phyloP scores from a whole-genome alignment of 2,797 vertebrate species.

The Notolabrus celidotus region DNA sequence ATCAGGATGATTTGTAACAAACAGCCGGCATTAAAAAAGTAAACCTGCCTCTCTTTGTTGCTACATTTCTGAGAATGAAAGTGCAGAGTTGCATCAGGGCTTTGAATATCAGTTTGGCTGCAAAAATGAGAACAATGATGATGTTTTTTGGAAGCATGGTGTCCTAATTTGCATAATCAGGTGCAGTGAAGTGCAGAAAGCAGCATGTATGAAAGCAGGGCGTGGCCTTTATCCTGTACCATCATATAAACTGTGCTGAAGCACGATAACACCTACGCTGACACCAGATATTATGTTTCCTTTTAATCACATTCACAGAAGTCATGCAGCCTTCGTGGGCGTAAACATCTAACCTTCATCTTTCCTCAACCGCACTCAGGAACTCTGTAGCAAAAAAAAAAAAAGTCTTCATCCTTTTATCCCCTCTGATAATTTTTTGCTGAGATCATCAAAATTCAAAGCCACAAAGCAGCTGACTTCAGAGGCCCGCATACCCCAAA shows the following conservation, averaged over 20 bases:
- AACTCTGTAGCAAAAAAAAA: conserved; percentile 30
- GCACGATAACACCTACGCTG: conserved; percentile 12
- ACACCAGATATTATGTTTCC: conserved; percentile 27
- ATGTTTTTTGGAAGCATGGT: background rate
- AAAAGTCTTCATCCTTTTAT: conserved; percentile 12
- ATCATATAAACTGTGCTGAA: conserved; percentile 26
- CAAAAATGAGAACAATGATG: background rate
- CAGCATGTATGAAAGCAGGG: conserved; percentile 33
- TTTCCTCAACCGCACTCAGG: conserved; percentile 49
- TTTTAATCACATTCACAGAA: conserved; percentile 39
- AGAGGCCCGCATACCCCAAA: conserved; percentile 57
- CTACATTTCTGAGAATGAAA: conserved; percentile 1
- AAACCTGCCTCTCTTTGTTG: background rate
- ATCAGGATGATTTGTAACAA: conserved; percentile 30
- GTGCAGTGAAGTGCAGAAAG: conserved; percentile 38
- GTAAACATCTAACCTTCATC: conserved; percentile 32
- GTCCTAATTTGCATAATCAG: conserved; percentile 40
- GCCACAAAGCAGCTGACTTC: conserved; percentile 62
- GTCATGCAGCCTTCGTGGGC: background rate
- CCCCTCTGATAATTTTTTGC: conserved; percentile 39
- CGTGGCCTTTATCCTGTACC: conserved; percentile 35
- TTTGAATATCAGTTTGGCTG: background rate
- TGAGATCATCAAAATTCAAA: conserved; percentile 60
- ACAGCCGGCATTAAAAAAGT: conserved; percentile 1
- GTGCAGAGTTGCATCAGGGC: background rate